A percentile compares a stretch with the other conserved stretches of the same genome.
Conservation (phyloP, 35 echinoderm and acorn worm genomes). For the Diadema setosum region DNA sequence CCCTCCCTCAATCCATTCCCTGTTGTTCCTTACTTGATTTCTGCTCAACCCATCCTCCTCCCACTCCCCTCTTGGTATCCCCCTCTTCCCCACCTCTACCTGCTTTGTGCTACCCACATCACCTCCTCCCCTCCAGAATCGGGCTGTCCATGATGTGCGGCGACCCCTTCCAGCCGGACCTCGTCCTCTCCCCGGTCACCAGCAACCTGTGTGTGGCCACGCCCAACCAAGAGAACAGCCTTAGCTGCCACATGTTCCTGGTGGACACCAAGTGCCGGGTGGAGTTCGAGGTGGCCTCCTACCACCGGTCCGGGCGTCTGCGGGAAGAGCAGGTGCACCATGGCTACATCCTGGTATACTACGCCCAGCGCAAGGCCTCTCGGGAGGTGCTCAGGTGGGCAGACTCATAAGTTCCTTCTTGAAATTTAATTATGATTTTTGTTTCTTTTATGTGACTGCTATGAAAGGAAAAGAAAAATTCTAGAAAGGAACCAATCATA, state of each 20-base stretch:
- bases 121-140: conserved; percentile 34
- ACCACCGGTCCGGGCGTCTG: conserved; percentile 35
- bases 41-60: not conserved
- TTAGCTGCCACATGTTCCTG: conserved; percentile 75
- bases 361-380: conserved; percentile 75
- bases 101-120: not conserved
- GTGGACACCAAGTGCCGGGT: conserved; percentile 69
- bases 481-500: no score
- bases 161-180: conserved; percentile 56
- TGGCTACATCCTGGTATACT: conserved; percentile 84
- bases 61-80: not conserved
- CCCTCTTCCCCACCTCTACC: not conserved
- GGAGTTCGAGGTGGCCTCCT: conserved; percentile 75
- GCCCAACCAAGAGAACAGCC: conserved; percentile 35
- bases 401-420: no score
- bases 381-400: conserved; percentile 68
- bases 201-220: conserved; percentile 45
- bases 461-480: no score
- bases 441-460: no score
- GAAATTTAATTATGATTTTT: no score
- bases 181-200: conserved; percentile 63
- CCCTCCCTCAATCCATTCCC: not conserved
- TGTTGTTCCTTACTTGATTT: not conserved
- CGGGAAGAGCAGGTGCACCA: conserved; percentile 54
- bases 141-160: conserved; percentile 76